Conservation (phyloP, 2,888 invertebrate species). For the Agonopterix subpropinquella region DNA sequence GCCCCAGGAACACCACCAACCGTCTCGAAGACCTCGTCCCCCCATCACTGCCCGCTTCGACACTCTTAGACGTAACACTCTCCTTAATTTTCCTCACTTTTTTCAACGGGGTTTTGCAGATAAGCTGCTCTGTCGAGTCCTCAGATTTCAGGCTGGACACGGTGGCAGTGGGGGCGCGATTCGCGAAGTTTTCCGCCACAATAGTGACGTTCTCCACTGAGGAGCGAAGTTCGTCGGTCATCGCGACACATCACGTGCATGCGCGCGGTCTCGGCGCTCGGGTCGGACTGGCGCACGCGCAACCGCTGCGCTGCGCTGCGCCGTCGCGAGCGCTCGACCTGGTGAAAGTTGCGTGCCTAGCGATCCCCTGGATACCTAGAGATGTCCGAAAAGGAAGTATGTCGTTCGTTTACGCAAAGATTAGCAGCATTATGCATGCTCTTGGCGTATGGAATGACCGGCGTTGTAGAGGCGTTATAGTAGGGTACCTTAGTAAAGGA, state of each 20-base stretch:
- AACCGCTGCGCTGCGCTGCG: background rate
- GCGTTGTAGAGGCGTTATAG: no score
- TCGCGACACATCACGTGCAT: constrained; percentile 18
- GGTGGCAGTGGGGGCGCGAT: constrained; percentile 48
- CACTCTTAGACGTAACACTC: constrained; percentile 62
- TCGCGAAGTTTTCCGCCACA: constrained; percentile 11
- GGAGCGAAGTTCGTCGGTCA: constrained; percentile 29
- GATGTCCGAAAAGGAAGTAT: no score
- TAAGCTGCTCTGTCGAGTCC: constrained; percentile 75
- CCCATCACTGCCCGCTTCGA: constrained; percentile 50
- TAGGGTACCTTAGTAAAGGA: no score
- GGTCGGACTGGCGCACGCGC: constrained; percentile 5
- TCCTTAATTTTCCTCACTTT: constrained; percentile 30
- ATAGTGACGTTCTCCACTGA: constrained; percentile 25
- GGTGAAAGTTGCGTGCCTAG: constrained; percentile 5
- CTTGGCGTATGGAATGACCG: no score
- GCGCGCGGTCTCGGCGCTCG: constrained; percentile 7
- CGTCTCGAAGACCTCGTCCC: constrained; percentile 30
- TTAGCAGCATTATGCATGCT: no score
- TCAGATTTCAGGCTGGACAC: constrained; percentile 69
- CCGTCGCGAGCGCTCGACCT: background rate
- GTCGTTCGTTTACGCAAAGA: no score
- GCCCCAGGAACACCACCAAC: constrained; percentile 71
- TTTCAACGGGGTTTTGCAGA: constrained; percentile 69
- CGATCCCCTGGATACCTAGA: background rate